These are phyloP conservation scores for Montipora sp. DNA, from an alignment of 64 coral and sea anemone genomes.

Conservation along the genomic window DNA sequence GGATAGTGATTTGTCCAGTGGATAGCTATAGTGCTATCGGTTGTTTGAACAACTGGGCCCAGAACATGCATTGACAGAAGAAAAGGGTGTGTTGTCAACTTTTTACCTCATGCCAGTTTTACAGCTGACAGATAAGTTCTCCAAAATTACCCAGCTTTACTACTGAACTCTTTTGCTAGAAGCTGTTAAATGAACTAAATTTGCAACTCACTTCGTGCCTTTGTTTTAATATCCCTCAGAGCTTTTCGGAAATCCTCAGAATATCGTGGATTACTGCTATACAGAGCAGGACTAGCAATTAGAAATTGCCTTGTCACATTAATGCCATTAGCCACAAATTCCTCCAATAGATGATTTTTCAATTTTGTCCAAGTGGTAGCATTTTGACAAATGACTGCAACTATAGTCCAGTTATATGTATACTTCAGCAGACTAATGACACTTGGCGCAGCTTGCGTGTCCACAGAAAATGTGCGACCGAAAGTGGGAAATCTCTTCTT, in stretches of 20 bases:
- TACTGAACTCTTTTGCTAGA: too few species aligned
- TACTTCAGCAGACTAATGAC: slow-evolving; percentile 36
- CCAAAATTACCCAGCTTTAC: too few species aligned
- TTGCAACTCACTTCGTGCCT: slow-evolving; percentile 65
- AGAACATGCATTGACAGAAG: too few species aligned
- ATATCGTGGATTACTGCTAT: not conserved
- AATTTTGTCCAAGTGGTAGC: slow-evolving; percentile 8
- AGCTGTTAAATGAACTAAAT: not conserved
- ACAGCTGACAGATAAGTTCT: too few species aligned
- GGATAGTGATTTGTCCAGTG: too few species aligned
- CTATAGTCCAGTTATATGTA: slow-evolving; percentile 59
- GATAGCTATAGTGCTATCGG: too few species aligned
- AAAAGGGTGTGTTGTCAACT: too few species aligned
- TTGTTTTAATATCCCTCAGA: slow-evolving; percentile 28
- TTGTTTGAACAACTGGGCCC: too few species aligned
- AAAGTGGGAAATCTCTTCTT: slow-evolving; percentile 60
- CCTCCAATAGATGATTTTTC: slow-evolving; percentile 16
- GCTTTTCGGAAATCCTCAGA: slow-evolving; percentile 25
- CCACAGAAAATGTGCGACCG: slow-evolving; percentile 58
- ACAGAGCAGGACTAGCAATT: not conserved
- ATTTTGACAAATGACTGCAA: slow-evolving; percentile 57
- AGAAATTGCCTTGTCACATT: not conserved
- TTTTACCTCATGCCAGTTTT: too few species aligned
- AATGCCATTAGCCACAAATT: slow-evolving; percentile 41
- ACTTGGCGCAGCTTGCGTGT: slow-evolving; percentile 39